Evolutionary conservation across 1,140 invertebrate genomes (phyloP), one percentile per base, ranked within the genome.

Genomic region (Ostrea denselamellosa): DNA sequence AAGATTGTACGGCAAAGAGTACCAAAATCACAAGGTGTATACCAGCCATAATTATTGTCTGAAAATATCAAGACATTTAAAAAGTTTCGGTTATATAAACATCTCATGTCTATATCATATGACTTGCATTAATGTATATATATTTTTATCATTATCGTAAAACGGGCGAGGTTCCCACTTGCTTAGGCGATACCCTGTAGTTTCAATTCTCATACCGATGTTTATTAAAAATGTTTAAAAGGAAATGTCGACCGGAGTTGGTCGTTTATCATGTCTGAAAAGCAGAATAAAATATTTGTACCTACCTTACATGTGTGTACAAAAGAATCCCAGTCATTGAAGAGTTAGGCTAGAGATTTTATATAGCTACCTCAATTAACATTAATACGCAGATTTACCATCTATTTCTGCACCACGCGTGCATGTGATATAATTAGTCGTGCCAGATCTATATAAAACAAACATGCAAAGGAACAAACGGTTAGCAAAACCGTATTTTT

Each of bases 371-470:
- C 25, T 77, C 68, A 77, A 77, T 77, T 77, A 77, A 77, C 68
- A 77, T 77, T 77, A 77, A 77, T 77, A 77, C 68, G 25, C 25
- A 12, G 68, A 28, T 77, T 62, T 62, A n/a, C 56, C 56, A 62
- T 62, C 56, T 62, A 62, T 62, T 77, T 77, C 56, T 77, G 68
- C 68, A 44, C 4, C 68, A 34, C 68, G 68, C 68, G 25, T 25
- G 68, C 68, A 77, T 77, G 68, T 34, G 68, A 77, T 77, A 77
- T 77, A 77, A 77, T 77, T 77, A 77, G 22, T 77, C n/a, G 68
- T 28, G 68, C 25, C 68, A 77, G 68, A 77, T 77, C 68, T 12
- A 71, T 12, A 25, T 28, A 77, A 77, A 34, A 77, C 68, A 77
- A 34, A 77, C n/a, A 62, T 62, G 56, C 56, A 62, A 62, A 62